These are phyloP conservation scores for Gallinago nigripennis DNA, from an alignment of 2,797 vertebrate species.

Conservation along the genomic window DNA sequence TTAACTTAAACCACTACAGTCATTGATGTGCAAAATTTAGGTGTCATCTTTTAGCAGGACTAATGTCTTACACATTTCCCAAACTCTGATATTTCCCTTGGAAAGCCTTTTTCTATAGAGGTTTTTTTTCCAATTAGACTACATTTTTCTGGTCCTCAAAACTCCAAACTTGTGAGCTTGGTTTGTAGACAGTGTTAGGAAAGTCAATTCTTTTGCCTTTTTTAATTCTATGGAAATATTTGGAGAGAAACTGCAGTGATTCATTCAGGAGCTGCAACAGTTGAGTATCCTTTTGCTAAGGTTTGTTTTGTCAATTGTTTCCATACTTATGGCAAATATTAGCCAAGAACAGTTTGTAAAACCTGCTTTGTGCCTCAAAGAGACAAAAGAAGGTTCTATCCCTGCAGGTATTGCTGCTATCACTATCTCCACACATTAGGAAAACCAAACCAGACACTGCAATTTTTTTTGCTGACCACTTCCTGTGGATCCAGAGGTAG, in stretches of 20 bases:
- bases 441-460: not conserved
- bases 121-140: not conserved
- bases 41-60: not conserved
- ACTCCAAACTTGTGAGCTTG: not conserved
- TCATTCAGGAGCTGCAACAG: not conserved
- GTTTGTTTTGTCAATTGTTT: not conserved
- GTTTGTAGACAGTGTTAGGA: not conserved
- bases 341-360: not conserved
- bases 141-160: not conserved
- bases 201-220: not conserved
- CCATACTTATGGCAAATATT: not conserved
- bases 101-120: not conserved
- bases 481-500: not conserved
- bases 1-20: constrained; percentile 5
- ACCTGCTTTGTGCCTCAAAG: not conserved
- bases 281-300: not conserved
- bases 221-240: not conserved
- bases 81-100: not conserved
- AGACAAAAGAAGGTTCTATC: not conserved
- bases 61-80: not conserved
- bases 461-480: not conserved
- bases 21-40: not conserved
- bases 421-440: not conserved
- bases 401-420: not conserved
- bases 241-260: not conserved